Conservation (phyloP, 2,797 vertebrate genomes). For the Pogonophryne albipinna region DNA sequence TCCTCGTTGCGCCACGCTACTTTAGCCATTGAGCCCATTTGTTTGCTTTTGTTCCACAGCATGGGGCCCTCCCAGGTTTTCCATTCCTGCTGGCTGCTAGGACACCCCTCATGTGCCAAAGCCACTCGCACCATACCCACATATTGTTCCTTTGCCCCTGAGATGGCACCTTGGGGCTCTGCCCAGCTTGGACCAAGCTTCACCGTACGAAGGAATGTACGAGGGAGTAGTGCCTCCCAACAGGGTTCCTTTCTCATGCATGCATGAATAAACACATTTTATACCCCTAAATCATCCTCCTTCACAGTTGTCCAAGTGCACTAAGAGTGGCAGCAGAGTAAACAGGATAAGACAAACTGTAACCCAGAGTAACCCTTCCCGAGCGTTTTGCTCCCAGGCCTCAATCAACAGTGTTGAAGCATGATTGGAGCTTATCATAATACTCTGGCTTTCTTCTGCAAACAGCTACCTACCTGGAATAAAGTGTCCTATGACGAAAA, state of each 20-base stretch:
- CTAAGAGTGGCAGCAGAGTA: conserved; percentile 64
- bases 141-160: conserved; percentile 44
- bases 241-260: conserved; percentile 57
- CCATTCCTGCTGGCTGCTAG: conserved; percentile 53
- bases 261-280: conserved; percentile 57
- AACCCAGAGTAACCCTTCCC: conserved; percentile 54
- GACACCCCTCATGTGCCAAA: conserved; percentile 59
- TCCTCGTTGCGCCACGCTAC: conserved; percentile 62
- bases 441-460: conserved; percentile 60
- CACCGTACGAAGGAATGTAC: conserved; percentile 25
- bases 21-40: conserved; percentile 73
- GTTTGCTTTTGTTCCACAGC: conserved; percentile 80
- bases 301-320: conserved; percentile 52
- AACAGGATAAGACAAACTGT: conserved; percentile 74
- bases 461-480: conserved; percentile 43
- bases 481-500: conserved; percentile 25
- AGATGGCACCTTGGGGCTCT: conserved; percentile 42
- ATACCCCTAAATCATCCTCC: conserved; percentile 55
- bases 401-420: conserved; percentile 61
- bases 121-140: conserved; percentile 61
- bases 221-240: conserved; percentile 24
- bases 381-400: conserved; percentile 57
- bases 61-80: conserved; percentile 75
- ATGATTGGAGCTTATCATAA: conserved; percentile 70
- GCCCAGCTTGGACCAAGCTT: conserved; percentile 48